Evolutionary conservation across 2,797 vertebrate species (phyloP).

Genomic region (Notolabrus celidotus): DNA sequence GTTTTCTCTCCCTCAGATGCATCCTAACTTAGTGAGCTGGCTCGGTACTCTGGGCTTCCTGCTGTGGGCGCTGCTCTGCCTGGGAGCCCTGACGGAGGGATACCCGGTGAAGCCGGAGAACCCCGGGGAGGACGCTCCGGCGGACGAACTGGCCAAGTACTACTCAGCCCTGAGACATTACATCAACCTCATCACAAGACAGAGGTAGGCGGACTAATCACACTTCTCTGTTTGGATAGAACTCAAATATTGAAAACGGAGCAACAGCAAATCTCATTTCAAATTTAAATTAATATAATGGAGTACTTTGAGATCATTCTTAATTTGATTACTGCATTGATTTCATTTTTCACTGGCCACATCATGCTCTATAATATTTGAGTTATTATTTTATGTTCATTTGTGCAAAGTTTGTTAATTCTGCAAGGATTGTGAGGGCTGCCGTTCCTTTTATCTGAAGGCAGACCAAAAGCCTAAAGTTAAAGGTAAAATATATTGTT

Average conservation of each 20-base stretch:
- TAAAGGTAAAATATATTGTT: neutral
- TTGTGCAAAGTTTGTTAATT: neutral
- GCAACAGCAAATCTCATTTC: neutral
- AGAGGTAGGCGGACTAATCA: constrained; percentile 86
- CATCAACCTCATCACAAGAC: constrained; percentile 98
- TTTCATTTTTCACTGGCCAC: neutral
- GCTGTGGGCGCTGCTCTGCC: constrained; percentile 91
- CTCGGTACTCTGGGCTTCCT: constrained; percentile 89
- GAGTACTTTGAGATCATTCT: neutral
- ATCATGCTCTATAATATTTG: neutral
- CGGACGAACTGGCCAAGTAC: constrained; percentile 97
- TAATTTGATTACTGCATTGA: neutral
- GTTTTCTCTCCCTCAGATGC: constrained; percentile 85
- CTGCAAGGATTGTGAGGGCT: neutral
- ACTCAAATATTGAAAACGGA: neutral
- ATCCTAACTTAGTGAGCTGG: constrained; percentile 89
- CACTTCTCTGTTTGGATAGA: constrained; percentile 1
- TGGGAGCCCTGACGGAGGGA: constrained; percentile 92
- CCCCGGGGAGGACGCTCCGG: constrained; percentile 94
- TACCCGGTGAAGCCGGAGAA: constrained; percentile 97
- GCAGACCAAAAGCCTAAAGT: neutral
- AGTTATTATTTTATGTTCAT: too few relatives aligned
- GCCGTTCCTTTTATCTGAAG: neutral
- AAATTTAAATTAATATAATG: neutral
- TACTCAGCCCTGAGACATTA: constrained; percentile 98